Evolutionary conservation across 2,888 invertebrate species (phyloP).

Genomic region (Stenodera caucasica): DNA sequence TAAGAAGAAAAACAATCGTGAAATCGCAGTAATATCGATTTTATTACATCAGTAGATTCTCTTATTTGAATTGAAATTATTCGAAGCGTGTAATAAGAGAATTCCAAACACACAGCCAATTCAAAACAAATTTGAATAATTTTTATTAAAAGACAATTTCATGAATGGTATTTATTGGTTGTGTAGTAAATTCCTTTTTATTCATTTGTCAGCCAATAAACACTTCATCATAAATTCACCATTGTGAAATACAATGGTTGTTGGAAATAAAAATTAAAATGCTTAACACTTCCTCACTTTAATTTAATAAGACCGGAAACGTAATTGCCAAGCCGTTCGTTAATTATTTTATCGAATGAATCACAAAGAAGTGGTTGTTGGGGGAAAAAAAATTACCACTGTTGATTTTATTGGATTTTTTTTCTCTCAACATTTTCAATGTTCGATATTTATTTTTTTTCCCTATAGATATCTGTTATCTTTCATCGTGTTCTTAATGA

Average conservation of each 20-base stretch:
- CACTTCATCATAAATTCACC: constrained; percentile 47
- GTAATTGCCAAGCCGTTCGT: constrained; percentile 48
- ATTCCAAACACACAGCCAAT: constrained; percentile 1
- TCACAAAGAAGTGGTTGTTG: constrained; percentile 34
- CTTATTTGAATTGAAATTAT: constrained; percentile 1
- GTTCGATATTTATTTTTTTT: not conserved
- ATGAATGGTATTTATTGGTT: constrained; percentile 20
- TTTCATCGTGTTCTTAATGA: constrained; percentile 1
- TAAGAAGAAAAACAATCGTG: not conserved
- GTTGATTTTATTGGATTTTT: constrained; percentile 24
- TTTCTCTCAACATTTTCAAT: not conserved
- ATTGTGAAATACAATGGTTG: constrained; percentile 40
- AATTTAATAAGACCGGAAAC: constrained; percentile 53
- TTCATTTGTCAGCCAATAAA: constrained; percentile 32
- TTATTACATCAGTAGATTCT: constrained; percentile 4
- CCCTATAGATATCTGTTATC: not conserved
- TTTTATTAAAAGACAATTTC: constrained; percentile 12
- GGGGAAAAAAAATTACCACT: constrained; percentile 32
- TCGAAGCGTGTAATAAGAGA: constrained; percentile 1
- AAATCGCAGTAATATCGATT: not conserved
- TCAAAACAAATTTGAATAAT: constrained; percentile 21
- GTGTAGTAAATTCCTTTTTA: constrained; percentile 19
- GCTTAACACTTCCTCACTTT: constrained; percentile 51
- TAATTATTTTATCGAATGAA: constrained; percentile 53
- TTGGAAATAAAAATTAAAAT: constrained; percentile 53